Conservation (phyloP, 2,113 vertebrate genomes). For the Archilochus colubris region DNA sequence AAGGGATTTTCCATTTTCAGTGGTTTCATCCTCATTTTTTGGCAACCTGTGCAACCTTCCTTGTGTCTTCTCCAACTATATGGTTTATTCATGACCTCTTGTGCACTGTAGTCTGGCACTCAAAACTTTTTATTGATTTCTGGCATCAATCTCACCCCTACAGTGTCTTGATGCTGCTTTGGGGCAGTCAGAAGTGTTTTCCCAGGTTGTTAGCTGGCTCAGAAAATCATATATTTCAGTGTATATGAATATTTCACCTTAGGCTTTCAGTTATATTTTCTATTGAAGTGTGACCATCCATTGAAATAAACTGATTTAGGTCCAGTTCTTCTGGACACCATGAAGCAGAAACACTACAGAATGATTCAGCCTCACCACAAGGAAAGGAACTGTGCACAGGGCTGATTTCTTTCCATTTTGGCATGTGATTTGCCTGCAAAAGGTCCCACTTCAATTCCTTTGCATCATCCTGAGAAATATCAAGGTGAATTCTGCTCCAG, state of each 20-base stretch:
- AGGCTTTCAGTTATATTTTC: background rate
- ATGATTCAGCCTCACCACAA: background rate
- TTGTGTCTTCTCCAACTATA: background rate
- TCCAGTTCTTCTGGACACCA: background rate
- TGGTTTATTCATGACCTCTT: background rate
- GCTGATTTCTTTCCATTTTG: background rate
- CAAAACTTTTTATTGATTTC: background rate
- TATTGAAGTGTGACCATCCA: background rate
- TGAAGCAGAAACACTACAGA: background rate
- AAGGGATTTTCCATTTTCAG: background rate
- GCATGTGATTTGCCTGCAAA: background rate
- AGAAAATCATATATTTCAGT: background rate
- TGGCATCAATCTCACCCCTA: background rate
- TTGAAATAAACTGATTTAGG: background rate
- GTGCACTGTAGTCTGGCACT: background rate
- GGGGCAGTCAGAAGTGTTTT: background rate
- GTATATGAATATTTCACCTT: background rate
- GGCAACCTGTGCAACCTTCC: background rate
- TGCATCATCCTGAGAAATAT: background rate
- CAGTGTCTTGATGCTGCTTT: background rate
- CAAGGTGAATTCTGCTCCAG: background rate
- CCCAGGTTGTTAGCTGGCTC: background rate
- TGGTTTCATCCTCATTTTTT: background rate
- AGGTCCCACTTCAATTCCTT: background rate
- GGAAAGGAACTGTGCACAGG: background rate